Conservation (phyloP, 2,888 invertebrate genomes). For the Ariolimax columbianus region DNA sequence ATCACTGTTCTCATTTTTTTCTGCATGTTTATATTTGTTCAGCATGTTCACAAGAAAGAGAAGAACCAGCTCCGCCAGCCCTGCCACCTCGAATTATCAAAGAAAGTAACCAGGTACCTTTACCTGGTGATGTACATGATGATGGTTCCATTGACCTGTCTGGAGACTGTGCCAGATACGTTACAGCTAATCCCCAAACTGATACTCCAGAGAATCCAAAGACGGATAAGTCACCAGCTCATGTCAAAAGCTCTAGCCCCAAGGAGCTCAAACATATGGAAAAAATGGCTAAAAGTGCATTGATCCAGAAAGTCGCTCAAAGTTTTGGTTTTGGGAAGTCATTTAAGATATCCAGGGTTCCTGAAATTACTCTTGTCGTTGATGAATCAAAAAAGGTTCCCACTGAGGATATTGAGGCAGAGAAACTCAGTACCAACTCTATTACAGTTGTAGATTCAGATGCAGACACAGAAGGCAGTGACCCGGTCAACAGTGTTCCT, state of each 20-base stretch:
- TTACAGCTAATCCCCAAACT: not conserved
- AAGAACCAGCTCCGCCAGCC: constrained; percentile 60
- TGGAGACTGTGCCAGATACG: not conserved
- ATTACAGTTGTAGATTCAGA: not conserved
- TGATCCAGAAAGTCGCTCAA: constrained; percentile 37
- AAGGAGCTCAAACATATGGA: constrained; percentile 25
- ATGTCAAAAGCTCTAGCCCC: not conserved
- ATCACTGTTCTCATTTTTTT: no score
- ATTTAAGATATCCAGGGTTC: constrained; percentile 15
- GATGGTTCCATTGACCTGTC: not conserved
- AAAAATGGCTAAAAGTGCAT: constrained; percentile 27
- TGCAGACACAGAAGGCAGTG: not conserved
- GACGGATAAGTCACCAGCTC: not conserved
- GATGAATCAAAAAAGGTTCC: not conserved
- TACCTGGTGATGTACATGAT: not conserved
- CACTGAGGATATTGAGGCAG: not conserved
- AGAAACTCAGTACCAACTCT: not conserved
- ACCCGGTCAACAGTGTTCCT: not conserved
- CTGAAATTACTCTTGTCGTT: not conserved
- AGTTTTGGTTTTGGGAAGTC: constrained; percentile 27
- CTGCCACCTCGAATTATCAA: constrained; percentile 55
- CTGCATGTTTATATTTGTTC: not conserved
- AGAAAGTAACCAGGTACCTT: not conserved
- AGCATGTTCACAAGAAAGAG: constrained; percentile 31
- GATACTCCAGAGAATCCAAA: not conserved